phyloP scores from a whole-genome alignment of 2,797 vertebrate genomes.

The Tinamus major region DNA sequence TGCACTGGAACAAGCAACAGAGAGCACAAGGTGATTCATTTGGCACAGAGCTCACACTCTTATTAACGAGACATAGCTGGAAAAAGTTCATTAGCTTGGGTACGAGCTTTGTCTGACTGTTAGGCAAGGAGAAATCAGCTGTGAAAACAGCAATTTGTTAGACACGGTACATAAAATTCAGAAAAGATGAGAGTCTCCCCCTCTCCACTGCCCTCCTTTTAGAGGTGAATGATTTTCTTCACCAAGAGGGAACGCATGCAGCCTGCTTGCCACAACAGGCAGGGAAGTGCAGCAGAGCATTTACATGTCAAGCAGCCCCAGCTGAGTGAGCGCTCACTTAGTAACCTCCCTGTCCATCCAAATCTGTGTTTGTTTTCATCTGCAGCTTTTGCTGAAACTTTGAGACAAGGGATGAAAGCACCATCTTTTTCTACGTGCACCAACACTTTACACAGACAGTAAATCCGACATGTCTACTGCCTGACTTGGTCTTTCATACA shows the following conservation, averaged over 20 bases:
- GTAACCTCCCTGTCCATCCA: not conserved
- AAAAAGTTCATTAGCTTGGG: not conserved
- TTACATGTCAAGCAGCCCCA: not conserved
- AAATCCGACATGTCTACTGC: not conserved
- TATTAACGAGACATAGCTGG: not conserved
- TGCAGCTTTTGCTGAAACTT: not conserved
- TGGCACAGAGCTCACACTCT: not conserved
- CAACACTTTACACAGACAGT: not conserved
- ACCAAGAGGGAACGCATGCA: rapidly evolving
- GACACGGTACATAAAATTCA: not conserved
- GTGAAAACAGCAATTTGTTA: not conserved
- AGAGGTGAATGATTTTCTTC: not conserved
- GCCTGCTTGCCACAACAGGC: not conserved
- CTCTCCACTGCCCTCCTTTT: not conserved
- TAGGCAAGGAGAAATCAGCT: slow-evolving; percentile 17
- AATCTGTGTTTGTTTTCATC: not conserved
- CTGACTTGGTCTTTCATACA: not conserved
- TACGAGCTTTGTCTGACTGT: not conserved
- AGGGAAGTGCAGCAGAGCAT: not conserved
- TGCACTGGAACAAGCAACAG: slow-evolving; percentile 85
- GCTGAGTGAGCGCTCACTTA: not conserved
- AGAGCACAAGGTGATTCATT: slow-evolving; percentile 2
- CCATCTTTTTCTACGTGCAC: not conserved
- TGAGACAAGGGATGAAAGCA: not conserved
- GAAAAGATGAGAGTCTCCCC: not conserved